These are phyloP conservation scores for Leptogaster cylindrica DNA, from an alignment of 2,888 invertebrate species.

Conservation along the genomic window DNA sequence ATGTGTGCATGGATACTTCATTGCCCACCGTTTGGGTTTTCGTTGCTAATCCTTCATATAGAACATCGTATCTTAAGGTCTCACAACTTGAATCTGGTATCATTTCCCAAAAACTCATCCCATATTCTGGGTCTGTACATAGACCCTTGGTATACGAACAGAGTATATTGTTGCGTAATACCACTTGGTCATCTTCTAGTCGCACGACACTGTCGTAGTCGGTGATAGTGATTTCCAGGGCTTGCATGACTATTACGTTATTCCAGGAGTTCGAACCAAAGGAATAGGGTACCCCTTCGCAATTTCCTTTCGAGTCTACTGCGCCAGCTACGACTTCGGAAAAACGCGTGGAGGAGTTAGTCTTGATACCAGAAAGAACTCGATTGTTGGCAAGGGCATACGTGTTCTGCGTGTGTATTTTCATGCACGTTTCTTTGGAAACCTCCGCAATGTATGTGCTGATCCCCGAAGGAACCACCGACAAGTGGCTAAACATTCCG, in stretches of 20 bases:
- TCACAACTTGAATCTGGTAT: not conserved
- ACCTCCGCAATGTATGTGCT: not conserved
- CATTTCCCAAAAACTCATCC: not conserved
- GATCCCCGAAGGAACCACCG: not conserved
- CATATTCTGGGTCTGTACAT: not conserved
- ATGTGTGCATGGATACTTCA: not conserved
- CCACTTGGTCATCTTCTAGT: not conserved
- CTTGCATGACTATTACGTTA: not conserved
- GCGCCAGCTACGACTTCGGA: not conserved
- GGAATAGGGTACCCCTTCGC: not conserved
- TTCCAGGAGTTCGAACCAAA: not conserved
- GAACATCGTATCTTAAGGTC: not conserved
- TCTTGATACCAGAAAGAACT: not conserved
- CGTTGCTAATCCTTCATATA: not conserved
- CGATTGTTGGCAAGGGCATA: not conserved
- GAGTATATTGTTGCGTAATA: not conserved
- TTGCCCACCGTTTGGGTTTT: not conserved
- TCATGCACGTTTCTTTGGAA: not conserved
- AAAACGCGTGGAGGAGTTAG: not conserved
- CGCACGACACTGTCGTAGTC: not conserved
- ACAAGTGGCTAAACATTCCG: not conserved
- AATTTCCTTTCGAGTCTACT: not conserved
- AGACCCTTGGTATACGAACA: not conserved
- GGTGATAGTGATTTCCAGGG: not conserved
- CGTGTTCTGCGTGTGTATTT: no score